These are phyloP conservation scores for Cyprinodon variegatus DNA, from an alignment of 2,113 vertebrate genomes.

Conservation along the genomic window DNA sequence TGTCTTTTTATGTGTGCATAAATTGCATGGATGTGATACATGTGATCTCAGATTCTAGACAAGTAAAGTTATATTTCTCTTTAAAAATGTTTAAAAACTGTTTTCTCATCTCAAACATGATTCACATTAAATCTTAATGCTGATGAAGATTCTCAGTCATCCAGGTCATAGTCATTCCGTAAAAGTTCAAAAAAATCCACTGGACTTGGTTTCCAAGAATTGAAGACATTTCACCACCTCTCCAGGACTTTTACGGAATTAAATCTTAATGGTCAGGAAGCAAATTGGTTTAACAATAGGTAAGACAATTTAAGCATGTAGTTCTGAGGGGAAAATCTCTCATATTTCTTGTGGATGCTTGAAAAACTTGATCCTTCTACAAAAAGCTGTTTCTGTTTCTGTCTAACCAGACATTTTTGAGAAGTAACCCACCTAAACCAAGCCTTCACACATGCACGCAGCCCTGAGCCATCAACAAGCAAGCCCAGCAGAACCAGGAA, in stretches of 20 bases:
- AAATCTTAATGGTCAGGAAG: slow-evolving; percentile 5
- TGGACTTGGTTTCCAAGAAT: too few species aligned
- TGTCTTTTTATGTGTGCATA: not conserved
- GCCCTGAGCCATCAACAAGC: slow-evolving; percentile 40
- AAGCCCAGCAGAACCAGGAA: slow-evolving; percentile 13
- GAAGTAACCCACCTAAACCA: slow-evolving; percentile 35
- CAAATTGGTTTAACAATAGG: not conserved
- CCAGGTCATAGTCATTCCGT: too few species aligned
- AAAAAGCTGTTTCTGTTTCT: slow-evolving; percentile 12
- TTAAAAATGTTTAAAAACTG: not conserved
- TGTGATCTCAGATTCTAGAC: not conserved
- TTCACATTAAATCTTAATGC: not conserved
- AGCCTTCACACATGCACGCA: slow-evolving; percentile 26
- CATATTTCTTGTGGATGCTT: not conserved
- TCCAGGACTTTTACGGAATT: not conserved
- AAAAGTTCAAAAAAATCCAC: too few species aligned
- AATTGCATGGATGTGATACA: not conserved
- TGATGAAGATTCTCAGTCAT: too few species aligned
- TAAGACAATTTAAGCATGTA: not conserved
- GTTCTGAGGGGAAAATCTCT: slow-evolving; percentile 18
- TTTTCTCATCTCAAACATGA: not conserved
- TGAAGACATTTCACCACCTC: too few species aligned
- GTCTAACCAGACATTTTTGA: slow-evolving; percentile 24
- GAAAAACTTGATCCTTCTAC: slow-evolving; percentile 12
- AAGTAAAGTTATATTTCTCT: not conserved